Percentiles rank a stretch among this genome's conserved stretches.
phyloP scores from a whole-genome alignment of 2,888 invertebrate genomes.

The Unio pictorum region DNA sequence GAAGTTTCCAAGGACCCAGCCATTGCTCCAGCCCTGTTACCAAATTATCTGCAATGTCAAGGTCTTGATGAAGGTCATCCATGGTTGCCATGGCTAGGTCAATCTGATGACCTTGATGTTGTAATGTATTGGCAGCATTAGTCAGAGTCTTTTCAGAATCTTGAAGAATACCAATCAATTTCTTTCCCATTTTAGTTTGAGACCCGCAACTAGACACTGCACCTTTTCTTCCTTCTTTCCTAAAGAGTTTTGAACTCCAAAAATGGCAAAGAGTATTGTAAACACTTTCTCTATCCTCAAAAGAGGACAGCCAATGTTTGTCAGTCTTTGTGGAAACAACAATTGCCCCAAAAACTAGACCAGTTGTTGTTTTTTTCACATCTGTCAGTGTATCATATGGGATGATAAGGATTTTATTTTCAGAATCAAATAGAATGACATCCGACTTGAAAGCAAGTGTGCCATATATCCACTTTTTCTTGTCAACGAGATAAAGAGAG shows the following conservation, averaged over 20 bases:
- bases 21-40: constrained; percentile 52
- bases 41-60: constrained; percentile 52
- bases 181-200: constrained; percentile 43
- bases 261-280: constrained; percentile 50
- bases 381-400: constrained; percentile 39
- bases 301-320: constrained; percentile 57
- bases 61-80: constrained; percentile 56
- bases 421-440: constrained; percentile 29
- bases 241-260: constrained; percentile 29
- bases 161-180: constrained; percentile 44
- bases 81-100: constrained; percentile 38
- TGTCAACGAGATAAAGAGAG: constrained; percentile 38
- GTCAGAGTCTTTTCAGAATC: constrained; percentile 55
- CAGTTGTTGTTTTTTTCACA: constrained; percentile 50
- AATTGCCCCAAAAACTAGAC: constrained; percentile 52
- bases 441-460: constrained; percentile 27
- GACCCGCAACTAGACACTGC: not conserved
- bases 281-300: constrained; percentile 43
- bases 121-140: constrained; percentile 44
- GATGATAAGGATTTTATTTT: constrained; percentile 13
- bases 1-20: constrained; percentile 54
- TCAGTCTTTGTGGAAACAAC: constrained; percentile 30
- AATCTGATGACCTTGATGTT: constrained; percentile 53
- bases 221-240: not conserved
- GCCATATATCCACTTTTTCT: constrained; percentile 48